Evolutionary conservation across 2,113 vertebrate genomes (phyloP).

Genomic region (Hiodon tergisus): DNA sequence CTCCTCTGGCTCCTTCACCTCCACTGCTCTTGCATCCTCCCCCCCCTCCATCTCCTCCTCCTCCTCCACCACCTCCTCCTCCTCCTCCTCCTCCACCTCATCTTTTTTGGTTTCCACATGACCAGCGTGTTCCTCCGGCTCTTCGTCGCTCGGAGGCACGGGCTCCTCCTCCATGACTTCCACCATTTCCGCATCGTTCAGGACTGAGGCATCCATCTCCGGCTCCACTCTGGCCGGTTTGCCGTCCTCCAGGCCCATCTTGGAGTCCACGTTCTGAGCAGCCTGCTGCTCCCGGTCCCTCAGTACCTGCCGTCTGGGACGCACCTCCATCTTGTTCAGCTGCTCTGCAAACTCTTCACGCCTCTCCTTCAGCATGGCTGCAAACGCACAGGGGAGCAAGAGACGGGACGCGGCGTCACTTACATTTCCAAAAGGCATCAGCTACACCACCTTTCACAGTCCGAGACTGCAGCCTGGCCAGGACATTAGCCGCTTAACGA

Average conservation of each 20-base stretch:
- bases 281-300: slow-evolving; percentile 88
- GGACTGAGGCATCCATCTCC: slow-evolving; percentile 82
- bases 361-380: slow-evolving; percentile 89
- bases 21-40: slow-evolving; percentile 50
- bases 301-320: slow-evolving; percentile 87
- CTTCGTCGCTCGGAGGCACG: slow-evolving; percentile 54
- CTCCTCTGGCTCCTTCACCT: slow-evolving; percentile 23
- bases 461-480: too few species aligned
- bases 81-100: slow-evolving; percentile 57
- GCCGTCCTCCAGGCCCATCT: slow-evolving; percentile 77
- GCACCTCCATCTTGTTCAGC: slow-evolving; percentile 98
- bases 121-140: slow-evolving; percentile 45
- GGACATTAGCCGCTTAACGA: too few species aligned
- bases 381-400: slow-evolving; percentile 22
- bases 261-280: slow-evolving; percentile 68
- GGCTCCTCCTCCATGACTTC: slow-evolving; percentile 77
- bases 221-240: slow-evolving; percentile 87
- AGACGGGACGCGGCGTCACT: too few species aligned
- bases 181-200: slow-evolving; percentile 81
- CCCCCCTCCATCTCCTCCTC: slow-evolving; percentile 77
- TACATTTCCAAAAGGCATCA: too few species aligned
- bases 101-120: slow-evolving; percentile 62
- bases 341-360: slow-evolving; percentile 93
- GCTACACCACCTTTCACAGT: too few species aligned
- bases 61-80: slow-evolving; percentile 60